Evolutionary conservation across 2,113 vertebrate genomes (phyloP).

Genomic region (Peromyscus californicus): DNA sequence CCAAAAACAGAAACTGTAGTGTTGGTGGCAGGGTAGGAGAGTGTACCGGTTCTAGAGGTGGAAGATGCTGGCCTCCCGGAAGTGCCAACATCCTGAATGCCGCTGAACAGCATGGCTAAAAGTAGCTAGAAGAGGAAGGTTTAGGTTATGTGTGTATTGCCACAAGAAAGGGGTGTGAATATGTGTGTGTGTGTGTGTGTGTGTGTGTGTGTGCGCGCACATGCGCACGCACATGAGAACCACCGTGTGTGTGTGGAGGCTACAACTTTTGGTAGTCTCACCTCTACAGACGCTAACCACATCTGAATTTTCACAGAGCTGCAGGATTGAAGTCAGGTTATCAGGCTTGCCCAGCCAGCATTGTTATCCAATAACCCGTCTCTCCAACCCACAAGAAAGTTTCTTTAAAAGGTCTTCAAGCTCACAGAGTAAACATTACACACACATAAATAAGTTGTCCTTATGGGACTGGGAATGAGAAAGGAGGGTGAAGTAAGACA

Average conservation of each 20-base stretch:
- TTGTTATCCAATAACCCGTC: too few relatives aligned
- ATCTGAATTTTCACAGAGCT: not conserved
- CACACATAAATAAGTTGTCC: not conserved
- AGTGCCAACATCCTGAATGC: not conserved
- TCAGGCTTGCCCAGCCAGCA: too few relatives aligned
- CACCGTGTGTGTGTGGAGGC: not conserved
- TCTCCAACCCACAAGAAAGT: not conserved
- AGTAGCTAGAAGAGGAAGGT: not conserved
- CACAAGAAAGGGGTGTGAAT: not conserved
- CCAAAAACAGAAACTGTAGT: not conserved
- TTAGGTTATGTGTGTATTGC: not conserved
- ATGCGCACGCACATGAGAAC: too few relatives aligned
- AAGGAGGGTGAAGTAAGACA: not conserved
- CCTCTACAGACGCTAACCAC: not conserved
- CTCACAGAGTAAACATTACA: not conserved
- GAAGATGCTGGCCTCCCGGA: too few relatives aligned
- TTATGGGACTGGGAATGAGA: not conserved
- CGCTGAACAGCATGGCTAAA: not conserved
- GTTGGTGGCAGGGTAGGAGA: rapidly evolving
- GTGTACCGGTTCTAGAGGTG: rapidly evolving
- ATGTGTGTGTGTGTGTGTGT: not conserved
- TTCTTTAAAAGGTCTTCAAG: not conserved
- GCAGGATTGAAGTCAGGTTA: not conserved
- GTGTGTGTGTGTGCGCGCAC: not conserved
- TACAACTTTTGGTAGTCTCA: not conserved